A percentile compares a stretch with the other conserved stretches of the same genome.
Conservation (phyloP, 2,113 vertebrate genomes). For the Acrocephalus kingi region DNA sequence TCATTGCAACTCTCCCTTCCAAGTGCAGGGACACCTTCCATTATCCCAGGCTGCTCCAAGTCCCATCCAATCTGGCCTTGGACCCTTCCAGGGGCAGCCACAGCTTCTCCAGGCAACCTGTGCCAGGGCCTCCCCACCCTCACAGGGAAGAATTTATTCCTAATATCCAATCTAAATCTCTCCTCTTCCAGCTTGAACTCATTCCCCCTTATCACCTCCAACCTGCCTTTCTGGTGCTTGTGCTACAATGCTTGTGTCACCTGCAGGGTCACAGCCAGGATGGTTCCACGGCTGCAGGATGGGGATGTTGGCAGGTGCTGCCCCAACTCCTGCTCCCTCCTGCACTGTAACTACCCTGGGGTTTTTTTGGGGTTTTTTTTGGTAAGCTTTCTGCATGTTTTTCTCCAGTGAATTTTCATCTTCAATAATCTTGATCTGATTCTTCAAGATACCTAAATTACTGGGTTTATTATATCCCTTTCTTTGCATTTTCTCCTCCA, state of each 20-base stretch:
- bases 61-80: neutral
- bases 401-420: no score
- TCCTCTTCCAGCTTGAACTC: neutral
- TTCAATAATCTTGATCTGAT: no score
- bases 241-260: fast-evolving
- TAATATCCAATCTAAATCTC: neutral
- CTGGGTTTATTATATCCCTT: no score
- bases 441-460: no score
- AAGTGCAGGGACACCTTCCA: neutral
- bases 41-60: neutral
- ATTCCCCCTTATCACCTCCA: no score
- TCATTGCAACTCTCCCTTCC: neutral
- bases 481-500: neutral
- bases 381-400: no score
- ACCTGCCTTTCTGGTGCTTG: fast-evolving
- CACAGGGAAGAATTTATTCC: neutral
- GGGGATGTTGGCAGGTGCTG: neutral
- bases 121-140: neutral
- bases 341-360: neutral
- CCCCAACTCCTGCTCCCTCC: neutral
- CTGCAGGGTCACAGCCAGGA: neutral
- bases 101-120: neutral
- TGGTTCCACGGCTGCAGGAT: fast-evolving
- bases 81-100: neutral
- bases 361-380: no score